These are phyloP conservation scores for Mycteria americana DNA, from an alignment of 2,797 vertebrate genomes.

Conservation along the genomic window DNA sequence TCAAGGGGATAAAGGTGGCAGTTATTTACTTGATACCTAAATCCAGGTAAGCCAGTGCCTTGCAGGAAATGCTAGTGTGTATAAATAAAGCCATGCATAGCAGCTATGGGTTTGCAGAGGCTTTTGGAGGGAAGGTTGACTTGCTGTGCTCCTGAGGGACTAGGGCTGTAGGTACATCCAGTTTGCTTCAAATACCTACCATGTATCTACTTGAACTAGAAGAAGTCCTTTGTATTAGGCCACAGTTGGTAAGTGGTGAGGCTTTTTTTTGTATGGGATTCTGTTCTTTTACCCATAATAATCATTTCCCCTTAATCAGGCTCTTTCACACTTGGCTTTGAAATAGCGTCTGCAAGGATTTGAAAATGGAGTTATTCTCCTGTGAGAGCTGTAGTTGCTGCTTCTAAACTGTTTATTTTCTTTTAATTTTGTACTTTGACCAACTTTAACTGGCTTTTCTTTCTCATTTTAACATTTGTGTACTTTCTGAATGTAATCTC, in stretches of 20 bases:
- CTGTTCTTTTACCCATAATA: not conserved
- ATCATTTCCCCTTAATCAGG: not conserved
- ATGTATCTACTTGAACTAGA: not conserved
- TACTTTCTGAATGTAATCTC: not conserved
- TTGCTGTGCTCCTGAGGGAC: not conserved
- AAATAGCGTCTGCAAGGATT: not conserved
- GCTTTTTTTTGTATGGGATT: not conserved
- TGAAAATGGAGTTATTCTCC: not conserved
- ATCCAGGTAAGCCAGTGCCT: not conserved
- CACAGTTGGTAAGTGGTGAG: not conserved
- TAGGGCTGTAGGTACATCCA: not conserved
- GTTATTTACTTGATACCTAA: not conserved
- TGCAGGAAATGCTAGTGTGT: not conserved
- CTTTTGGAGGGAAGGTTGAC: not conserved
- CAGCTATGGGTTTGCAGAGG: fast-evolving
- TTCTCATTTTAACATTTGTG: not conserved
- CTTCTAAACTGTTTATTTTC: conserved; percentile 14
- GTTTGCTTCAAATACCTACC: not conserved
- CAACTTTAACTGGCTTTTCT: not conserved
- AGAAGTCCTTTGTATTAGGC: not conserved
- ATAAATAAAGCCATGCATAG: not conserved
- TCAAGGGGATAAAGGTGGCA: not conserved
- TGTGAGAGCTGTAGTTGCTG: not conserved
- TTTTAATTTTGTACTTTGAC: conserved; percentile 13
- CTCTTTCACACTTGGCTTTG: not conserved